Percentiles rank a stretch among this genome's conserved stretches.
Evolutionary conservation across 2,797 vertebrate species (phyloP).

Genomic region (Muscicapa striata): DNA sequence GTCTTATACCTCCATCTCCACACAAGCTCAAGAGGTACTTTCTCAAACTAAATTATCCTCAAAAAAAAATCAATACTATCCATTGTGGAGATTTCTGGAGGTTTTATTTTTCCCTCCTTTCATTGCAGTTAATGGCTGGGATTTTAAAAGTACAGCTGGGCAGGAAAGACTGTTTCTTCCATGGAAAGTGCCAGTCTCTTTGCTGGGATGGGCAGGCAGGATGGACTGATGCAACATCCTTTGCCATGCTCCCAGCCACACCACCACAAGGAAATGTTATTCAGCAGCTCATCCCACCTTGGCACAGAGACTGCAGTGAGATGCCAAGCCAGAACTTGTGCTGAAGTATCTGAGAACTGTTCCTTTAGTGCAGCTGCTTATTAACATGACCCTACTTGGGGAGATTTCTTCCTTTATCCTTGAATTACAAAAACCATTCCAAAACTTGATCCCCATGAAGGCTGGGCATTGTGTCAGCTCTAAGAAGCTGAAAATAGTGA

Average conservation of each 20-base stretch:
- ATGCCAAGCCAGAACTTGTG: conserved; percentile 32
- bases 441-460: conserved; percentile 14
- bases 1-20: neutral
- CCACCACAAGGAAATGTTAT: conserved; percentile 18
- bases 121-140: neutral
- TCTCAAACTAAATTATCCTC: neutral
- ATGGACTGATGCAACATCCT: conserved; percentile 21
- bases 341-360: conserved; percentile 36
- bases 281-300: conserved; percentile 3
- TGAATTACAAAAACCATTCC: conserved; percentile 17
- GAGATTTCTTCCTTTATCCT: conserved; percentile 39
- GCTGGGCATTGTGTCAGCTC: conserved; percentile 1
- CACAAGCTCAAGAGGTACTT: neutral
- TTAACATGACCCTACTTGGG: conserved; percentile 18
- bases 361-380: conserved; percentile 45
- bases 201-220: neutral
- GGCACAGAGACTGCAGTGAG: conserved; percentile 22
- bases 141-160: neutral
- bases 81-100: neutral
- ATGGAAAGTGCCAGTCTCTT: neutral
- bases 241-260: neutral
- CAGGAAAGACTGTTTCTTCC: neutral
- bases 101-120: neutral
- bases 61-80: neutral
- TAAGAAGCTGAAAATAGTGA: conserved; percentile 30